Evolutionary conservation across 2,888 invertebrate genomes (phyloP).

Genomic region (Tenthredo amoena): DNA sequence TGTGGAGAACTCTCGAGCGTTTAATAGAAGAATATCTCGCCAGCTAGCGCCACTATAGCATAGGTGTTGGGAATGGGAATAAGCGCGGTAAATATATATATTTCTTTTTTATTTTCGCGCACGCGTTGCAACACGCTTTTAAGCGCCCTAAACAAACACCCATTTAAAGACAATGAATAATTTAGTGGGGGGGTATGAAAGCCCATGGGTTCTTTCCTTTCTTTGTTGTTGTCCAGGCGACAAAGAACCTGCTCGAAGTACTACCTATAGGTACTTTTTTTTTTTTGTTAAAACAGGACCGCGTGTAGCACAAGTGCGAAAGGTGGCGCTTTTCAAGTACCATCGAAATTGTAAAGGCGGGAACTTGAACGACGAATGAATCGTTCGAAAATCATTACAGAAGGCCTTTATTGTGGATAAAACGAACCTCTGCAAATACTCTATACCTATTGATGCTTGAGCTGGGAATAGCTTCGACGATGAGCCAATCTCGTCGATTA

Average conservation of each 20-base stretch:
- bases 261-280: not conserved
- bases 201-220: conserved; percentile 61
- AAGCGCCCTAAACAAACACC: conserved; percentile 66
- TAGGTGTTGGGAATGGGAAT: not conserved
- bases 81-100: not conserved
- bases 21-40: not conserved
- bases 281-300: not conserved
- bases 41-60: not conserved
- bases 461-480: not conserved
- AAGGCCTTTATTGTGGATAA: not conserved
- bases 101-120: not conserved
- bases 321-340: conserved; percentile 37
- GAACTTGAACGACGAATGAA: not conserved
- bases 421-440: not conserved
- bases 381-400: conserved; percentile 32
- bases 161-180: conserved; percentile 73
- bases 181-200: conserved; percentile 68
- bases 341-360: not conserved
- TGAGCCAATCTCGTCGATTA: conserved; percentile 2
- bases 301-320: conserved; percentile 1
- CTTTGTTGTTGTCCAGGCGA: conserved; percentile 34
- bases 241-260: not conserved
- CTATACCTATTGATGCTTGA: not conserved
- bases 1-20: too few relatives aligned
- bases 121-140: conserved; percentile 12